These are phyloP conservation scores for Antheraea pernyi DNA, from an alignment of 1,140 invertebrate genomes.

Conservation along the genomic window DNA sequence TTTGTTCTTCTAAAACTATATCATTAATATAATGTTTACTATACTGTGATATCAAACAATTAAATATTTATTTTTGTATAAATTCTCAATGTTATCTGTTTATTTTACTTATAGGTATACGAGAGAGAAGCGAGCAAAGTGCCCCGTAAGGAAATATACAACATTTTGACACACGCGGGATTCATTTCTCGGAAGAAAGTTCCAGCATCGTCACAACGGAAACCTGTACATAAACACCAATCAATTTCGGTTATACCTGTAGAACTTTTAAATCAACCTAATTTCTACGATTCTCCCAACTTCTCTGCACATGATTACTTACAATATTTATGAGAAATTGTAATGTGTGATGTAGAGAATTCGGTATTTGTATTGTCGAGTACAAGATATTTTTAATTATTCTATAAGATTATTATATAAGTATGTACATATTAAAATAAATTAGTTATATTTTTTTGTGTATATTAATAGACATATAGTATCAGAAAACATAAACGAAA, in stretches of 20 bases:
- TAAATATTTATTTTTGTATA: not conserved
- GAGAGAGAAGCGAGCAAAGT: conserved; percentile 80
- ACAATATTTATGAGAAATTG: conserved; percentile 46
- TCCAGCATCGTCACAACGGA: conserved; percentile 26
- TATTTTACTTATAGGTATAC: conserved; percentile 67
- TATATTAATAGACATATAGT: not conserved
- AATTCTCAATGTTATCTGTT: conserved; percentile 3
- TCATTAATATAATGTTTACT: not conserved
- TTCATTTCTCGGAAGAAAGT: conserved; percentile 65
- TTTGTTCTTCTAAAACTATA: no score
- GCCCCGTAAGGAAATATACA: conserved; percentile 80
- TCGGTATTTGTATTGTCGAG: no score
- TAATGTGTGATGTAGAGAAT: not conserved
- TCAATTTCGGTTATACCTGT: not conserved
- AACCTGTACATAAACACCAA: conserved; percentile 11
- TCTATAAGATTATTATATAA: no score
- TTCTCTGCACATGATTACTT: conserved; percentile 44
- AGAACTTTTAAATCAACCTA: conserved; percentile 19
- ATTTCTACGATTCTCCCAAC: conserved; percentile 35
- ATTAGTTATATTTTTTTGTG: not conserved
- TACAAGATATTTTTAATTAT: no score
- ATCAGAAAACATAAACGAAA: not conserved
- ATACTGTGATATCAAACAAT: not conserved
- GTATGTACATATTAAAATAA: no score
- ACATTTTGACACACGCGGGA: conserved; percentile 81